Conservation (phyloP, 2,797 vertebrate species). For the Odontamblyopus lacepedii region DNA sequence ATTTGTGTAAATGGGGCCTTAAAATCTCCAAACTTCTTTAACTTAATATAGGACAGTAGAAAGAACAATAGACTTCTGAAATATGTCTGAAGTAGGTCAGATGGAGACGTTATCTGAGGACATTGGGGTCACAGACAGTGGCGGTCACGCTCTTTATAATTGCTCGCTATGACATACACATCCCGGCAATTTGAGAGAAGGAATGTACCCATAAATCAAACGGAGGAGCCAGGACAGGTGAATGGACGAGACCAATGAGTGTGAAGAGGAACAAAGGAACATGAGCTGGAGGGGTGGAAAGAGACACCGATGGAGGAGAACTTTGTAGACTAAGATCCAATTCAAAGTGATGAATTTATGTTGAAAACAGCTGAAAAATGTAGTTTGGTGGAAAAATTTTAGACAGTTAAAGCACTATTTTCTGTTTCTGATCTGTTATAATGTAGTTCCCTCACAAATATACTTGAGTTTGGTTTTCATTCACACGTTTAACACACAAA, state of each 20-base stretch:
- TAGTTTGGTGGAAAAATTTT: no score
- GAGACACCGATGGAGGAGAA: conserved; percentile 22
- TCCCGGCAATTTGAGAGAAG: conserved; percentile 46
- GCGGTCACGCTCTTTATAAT: conserved; percentile 57
- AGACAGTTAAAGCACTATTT: no score
- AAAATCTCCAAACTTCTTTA: background rate
- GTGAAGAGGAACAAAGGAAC: conserved; percentile 23
- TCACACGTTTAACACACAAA: no score
- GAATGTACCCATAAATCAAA: conserved; percentile 57
- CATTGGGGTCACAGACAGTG: conserved; percentile 42
- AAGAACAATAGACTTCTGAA: conserved; percentile 1
- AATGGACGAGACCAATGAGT: conserved; percentile 18
- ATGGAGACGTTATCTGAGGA: conserved; percentile 32
- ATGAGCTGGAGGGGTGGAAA: conserved; percentile 9
- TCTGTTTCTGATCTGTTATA: no score
- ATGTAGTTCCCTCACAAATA: no score
- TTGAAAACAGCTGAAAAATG: no score
- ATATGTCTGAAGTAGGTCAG: conserved; percentile 32
- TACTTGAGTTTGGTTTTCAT: no score
- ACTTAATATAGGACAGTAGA: background rate
- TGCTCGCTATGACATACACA: conserved; percentile 59
- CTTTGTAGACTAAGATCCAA: conserved; percentile 50
- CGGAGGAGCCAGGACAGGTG: conserved; percentile 35
- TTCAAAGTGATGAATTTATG: conserved; percentile 4
- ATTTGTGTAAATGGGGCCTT: no score